Percentiles rank a stretch among this genome's conserved stretches.
phyloP scores from a whole-genome alignment of 2,113 vertebrate genomes.

The Bubo scandiacus region DNA sequence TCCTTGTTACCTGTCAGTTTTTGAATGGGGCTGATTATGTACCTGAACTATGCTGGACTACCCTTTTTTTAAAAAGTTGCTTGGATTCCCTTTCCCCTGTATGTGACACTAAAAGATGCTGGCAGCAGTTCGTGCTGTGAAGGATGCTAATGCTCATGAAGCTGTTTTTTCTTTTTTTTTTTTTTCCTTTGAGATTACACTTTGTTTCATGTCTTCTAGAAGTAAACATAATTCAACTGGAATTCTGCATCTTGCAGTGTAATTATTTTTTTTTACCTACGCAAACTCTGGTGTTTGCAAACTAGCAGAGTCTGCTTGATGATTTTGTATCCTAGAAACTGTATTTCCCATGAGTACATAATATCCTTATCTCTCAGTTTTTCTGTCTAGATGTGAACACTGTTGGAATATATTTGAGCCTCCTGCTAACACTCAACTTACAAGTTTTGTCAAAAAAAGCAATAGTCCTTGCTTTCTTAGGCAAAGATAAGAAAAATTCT shows the following conservation, averaged over 20 bases:
- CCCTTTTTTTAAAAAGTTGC: background rate
- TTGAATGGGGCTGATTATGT: background rate
- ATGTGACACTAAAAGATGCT: rapidly evolving
- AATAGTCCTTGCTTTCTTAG: background rate
- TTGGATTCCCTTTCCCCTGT: background rate
- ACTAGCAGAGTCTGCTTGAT: background rate
- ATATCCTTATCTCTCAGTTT: background rate
- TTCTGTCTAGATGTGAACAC: background rate
- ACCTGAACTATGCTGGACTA: background rate
- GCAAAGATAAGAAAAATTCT: background rate
- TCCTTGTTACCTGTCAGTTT: background rate
- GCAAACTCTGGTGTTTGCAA: background rate
- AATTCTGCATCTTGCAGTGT: background rate
- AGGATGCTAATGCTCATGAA: background rate
- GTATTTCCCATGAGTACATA: background rate
- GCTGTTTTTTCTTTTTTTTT: background rate
- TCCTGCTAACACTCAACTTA: background rate
- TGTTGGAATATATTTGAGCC: background rate
- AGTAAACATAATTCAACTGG: background rate
- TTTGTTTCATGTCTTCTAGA: background rate
- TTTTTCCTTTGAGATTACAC: background rate
- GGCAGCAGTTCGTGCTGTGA: background rate
- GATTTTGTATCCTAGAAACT: background rate
- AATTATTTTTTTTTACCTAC: background rate
- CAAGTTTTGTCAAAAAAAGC: background rate